These are phyloP conservation scores for Axinella damicornis DNA, from an alignment of 37 sponge, comb jelly and placozoan species.

Conservation along the genomic window DNA sequence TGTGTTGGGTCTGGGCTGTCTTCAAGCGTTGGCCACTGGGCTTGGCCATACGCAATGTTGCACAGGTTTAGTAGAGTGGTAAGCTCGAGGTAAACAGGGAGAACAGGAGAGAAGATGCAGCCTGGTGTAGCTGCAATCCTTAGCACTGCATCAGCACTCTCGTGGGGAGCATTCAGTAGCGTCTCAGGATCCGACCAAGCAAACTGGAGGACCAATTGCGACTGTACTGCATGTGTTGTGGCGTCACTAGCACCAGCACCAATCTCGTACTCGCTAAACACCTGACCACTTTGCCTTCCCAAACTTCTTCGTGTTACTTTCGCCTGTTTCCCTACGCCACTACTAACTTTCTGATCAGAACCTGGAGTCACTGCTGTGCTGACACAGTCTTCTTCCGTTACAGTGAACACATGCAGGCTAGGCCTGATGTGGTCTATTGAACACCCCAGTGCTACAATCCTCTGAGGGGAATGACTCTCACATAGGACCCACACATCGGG, in stretches of 20 bases:
- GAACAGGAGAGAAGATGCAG: constrained; percentile 34
- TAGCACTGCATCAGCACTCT: constrained; percentile 42
- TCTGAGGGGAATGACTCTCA: neutral
- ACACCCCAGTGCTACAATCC: constrained; percentile 44
- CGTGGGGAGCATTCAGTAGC: constrained; percentile 42
- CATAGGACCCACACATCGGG: constrained; percentile 57
- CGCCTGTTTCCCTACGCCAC: neutral
- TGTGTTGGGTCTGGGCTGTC: neutral
- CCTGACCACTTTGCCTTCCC: neutral
- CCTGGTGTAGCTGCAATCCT: constrained; percentile 58
- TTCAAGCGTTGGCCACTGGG: constrained; percentile 37
- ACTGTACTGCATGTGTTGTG: neutral
- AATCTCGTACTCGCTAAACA: constrained; percentile 47
- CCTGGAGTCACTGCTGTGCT: neutral
- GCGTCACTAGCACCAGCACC: neutral
- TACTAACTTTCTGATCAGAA: neutral
- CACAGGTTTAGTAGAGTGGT: constrained; percentile 30
- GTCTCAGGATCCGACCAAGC: constrained; percentile 33
- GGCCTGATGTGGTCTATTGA: neutral
- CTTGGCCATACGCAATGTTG: constrained; percentile 14
- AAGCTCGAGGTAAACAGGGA: constrained; percentile 47
- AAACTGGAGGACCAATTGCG: constrained; percentile 44
- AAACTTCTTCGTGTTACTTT: neutral
- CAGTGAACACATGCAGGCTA: neutral
- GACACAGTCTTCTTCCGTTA: neutral